Evolutionary conservation across 2,888 invertebrate genomes (phyloP).

Genomic region (Leucozona laternaria): DNA sequence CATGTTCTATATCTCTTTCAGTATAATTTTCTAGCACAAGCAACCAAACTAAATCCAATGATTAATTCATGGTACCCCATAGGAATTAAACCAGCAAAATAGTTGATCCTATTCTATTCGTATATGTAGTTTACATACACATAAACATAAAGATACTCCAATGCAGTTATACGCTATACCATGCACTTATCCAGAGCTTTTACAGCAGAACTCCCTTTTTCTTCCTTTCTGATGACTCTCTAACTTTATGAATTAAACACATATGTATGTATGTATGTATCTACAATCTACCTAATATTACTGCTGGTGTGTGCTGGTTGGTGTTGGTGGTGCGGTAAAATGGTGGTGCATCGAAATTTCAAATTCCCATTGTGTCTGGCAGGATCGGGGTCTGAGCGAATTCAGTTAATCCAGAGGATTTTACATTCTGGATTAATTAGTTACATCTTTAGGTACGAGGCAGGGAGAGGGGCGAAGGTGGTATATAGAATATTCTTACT

Average conservation of each 20-base stretch:
- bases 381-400: not conserved
- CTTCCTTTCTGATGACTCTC: not conserved
- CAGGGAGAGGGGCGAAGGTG: not conserved
- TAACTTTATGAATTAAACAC: slow-evolving; percentile 8
- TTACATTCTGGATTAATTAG: slow-evolving; percentile 66
- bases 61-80: slow-evolving; percentile 66
- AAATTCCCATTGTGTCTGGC: slow-evolving; percentile 46
- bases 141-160: not conserved
- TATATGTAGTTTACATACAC: too few relatives aligned
- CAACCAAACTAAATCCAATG: slow-evolving; percentile 47
- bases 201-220: not conserved
- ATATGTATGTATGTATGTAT: not conserved
- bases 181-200: slow-evolving; percentile 23
- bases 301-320: slow-evolving; percentile 7
- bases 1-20: not conserved
- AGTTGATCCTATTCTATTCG: slow-evolving; percentile 48
- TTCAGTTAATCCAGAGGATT: slow-evolving; percentile 51
- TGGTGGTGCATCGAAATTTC: slow-evolving; percentile 45
- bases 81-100: slow-evolving; percentile 64
- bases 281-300: not conserved
- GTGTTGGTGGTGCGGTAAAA: not conserved
- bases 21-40: slow-evolving; percentile 2
- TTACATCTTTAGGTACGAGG: slow-evolving; percentile 23
- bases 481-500: not conserved
- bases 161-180: slow-evolving; percentile 20